Conservation (phyloP, 2,888 invertebrate genomes). For the Eristalis pertinax region DNA sequence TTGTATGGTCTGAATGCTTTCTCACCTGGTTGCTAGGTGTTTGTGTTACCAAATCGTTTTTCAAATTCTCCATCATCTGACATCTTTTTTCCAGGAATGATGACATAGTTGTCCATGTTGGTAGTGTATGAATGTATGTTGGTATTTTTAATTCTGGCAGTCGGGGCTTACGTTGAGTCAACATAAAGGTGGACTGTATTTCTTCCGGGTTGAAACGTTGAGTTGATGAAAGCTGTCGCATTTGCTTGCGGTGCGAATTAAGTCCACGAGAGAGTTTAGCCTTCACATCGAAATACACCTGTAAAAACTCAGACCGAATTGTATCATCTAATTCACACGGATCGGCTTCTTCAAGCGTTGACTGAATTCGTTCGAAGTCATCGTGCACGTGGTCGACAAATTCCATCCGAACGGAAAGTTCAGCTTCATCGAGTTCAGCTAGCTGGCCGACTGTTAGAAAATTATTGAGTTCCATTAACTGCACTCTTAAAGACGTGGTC, state of each 20-base stretch:
- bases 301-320: conserved; percentile 16
- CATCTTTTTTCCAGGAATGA: conserved; percentile 34
- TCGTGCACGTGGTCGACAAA: conserved; percentile 41
- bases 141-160: conserved; percentile 59
- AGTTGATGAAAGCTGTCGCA: conserved; percentile 39
- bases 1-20: conserved; percentile 24
- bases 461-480: conserved; percentile 29
- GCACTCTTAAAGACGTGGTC: conserved; percentile 14
- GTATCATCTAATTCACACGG: conserved; percentile 7
- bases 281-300: conserved; percentile 47
- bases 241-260: background rate
- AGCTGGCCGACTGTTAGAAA: conserved; percentile 27
- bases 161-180: conserved; percentile 40
- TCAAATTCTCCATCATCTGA: conserved; percentile 25
- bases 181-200: background rate
- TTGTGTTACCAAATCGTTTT: too few species aligned
- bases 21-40: conserved; percentile 29
- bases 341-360: conserved; percentile 19
- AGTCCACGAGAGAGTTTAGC: conserved; percentile 47
- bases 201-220: conserved; percentile 36
- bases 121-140: conserved; percentile 7
- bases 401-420: conserved; percentile 50
- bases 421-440: conserved; percentile 46
- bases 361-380: conserved; percentile 37
- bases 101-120: conserved; percentile 20